These are phyloP conservation scores for Alethe castanea DNA, from an alignment of 2,113 vertebrate species.

Conservation along the genomic window DNA sequence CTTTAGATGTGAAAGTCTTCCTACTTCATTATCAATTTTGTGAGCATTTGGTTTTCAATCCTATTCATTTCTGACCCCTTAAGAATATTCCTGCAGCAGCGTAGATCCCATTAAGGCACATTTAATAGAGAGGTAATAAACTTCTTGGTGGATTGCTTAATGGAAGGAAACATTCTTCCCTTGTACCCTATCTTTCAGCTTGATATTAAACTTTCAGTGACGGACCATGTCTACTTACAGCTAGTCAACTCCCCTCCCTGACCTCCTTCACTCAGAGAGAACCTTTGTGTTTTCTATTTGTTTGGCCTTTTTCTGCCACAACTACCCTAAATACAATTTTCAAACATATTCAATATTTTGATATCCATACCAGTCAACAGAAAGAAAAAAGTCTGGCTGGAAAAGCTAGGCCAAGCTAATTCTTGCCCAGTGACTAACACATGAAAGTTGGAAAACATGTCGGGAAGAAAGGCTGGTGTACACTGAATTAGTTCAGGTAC, in stretches of 20 bases:
- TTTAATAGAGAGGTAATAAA: neutral
- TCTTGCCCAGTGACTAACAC: neutral
- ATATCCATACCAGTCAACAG: neutral
- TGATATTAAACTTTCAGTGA: neutral
- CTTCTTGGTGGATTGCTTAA: neutral
- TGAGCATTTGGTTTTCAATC: neutral
- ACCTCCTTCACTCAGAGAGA: neutral
- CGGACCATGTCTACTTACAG: neutral
- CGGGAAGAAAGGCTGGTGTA: neutral
- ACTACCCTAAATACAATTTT: neutral
- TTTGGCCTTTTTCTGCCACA: neutral
- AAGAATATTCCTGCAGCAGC: neutral
- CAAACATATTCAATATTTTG: neutral
- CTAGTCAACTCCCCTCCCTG: neutral
- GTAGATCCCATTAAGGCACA: neutral
- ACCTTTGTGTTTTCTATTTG: neutral
- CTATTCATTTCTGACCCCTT: neutral
- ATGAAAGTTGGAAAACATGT: neutral
- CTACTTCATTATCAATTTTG: neutral
- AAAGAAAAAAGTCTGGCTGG: neutral
- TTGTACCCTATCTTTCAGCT: neutral
- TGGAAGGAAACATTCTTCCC: neutral
- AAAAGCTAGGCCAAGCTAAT: neutral
- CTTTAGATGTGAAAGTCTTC: neutral
- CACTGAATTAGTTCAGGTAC: constrained; percentile 21